phyloP scores from a whole-genome alignment of 2,797 vertebrate species.

The Oryzias dopingdopingensis region DNA sequence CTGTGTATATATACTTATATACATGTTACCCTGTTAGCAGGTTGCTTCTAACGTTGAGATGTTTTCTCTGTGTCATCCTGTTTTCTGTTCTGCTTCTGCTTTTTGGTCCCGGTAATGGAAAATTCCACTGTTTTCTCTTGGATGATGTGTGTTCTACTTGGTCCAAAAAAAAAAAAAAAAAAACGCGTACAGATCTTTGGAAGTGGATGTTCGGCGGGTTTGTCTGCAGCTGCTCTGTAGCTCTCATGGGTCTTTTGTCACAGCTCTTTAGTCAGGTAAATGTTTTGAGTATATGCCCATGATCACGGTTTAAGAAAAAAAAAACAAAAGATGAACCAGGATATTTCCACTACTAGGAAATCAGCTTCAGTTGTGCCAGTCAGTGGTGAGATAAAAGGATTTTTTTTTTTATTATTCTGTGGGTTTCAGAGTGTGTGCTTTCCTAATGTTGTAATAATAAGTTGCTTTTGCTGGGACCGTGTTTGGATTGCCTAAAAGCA shows the following conservation, averaged over 20 bases:
- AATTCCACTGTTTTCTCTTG: constrained; percentile 61
- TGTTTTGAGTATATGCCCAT: constrained; percentile 99
- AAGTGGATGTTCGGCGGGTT: constrained; percentile 67
- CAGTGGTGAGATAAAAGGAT: constrained; percentile 25
- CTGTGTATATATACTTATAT: constrained; percentile 64
- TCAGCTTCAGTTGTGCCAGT: constrained; percentile 19
- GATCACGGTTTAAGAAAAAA: constrained; percentile 65
- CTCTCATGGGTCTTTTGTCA: constrained; percentile 70
- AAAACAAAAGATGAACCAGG: constrained; percentile 26
- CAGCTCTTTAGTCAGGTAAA: constrained; percentile 84
- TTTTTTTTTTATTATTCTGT: constrained; percentile 21
- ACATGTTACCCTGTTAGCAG: constrained; percentile 70
- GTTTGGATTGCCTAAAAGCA: constrained; percentile 8
- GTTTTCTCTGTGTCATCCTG: constrained; percentile 76
- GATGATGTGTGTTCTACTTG: constrained; percentile 41
- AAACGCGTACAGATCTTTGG: constrained; percentile 32
- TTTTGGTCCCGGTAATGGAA: constrained; percentile 71
- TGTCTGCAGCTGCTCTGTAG: constrained; percentile 76
- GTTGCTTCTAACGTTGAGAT: constrained; percentile 85
- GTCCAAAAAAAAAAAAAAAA: constrained; percentile 1
- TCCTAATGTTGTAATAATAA: neutral
- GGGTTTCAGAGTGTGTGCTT: neutral
- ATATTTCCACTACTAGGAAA: constrained; percentile 23
- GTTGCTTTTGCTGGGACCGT: constrained; percentile 4
- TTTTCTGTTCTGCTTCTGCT: constrained; percentile 80